Evolutionary conservation across 2,113 vertebrate genomes (phyloP), one percentile per base, ranked within the genome.

Genomic region (Leptosomus discolor): DNA sequence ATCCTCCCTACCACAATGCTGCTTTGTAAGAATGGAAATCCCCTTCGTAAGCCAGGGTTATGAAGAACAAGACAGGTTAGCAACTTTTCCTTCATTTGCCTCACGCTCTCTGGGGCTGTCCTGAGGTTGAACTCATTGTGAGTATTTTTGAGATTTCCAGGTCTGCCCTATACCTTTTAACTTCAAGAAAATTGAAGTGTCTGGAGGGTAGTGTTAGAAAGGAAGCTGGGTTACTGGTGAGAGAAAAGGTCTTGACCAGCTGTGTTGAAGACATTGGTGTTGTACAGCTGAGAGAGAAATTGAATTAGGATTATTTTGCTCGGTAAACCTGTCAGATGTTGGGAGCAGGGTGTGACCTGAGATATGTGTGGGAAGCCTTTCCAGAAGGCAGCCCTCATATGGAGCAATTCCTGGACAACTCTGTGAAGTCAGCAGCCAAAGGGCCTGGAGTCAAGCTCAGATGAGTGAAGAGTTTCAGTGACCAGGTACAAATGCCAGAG

Each of bases 11-110:
- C 34, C 63, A 90, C 78, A 92, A 76, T 34, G n/a, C 50, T 92
- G 56, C 77, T 94, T 76, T 90, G 74, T 85, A 27, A 63, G 85
- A 95, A 51, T 80, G 67, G 77, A 94, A 88, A 80, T 87, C 67
- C 78, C 46, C 57, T 74, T 75, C 70, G 10, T 69, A 90, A 85
- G 18, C 45, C 34, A 80, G 57, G 36, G 39, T 73, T 80, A 17
- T 16, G 58, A 90, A 69, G 67, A 41, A 65, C 67, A 34, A 75
- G n/a, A 18, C 39, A n/a, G 37, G 21, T 91, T 91, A 80, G 50
- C 41, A 77, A 70, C n/a, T 36, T 73, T 54, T 81, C 36, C 18
- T 92, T 64, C 50, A 20, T 53, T 91, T 82, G 37, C 37, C 36
- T 90, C 18, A 4, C 9, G 23, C 20, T 88, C 36, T 82, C 22